These are phyloP conservation scores for Erpornis zantholeuca DNA, from an alignment of 2,113 vertebrate species.

Conservation along the genomic window DNA sequence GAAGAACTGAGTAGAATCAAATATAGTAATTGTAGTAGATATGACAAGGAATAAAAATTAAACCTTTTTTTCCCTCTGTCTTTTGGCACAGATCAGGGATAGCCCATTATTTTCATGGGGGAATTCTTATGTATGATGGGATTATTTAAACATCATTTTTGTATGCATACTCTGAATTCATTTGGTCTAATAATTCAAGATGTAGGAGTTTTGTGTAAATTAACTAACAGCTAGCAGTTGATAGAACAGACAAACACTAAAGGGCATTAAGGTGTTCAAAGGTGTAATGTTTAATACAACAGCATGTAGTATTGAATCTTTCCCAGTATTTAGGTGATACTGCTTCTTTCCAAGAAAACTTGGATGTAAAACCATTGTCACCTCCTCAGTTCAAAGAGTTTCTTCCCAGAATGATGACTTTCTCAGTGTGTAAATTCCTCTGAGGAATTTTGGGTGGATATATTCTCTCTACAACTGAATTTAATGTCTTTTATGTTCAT, in stretches of 20 bases:
- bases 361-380: background rate
- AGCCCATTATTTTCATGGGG: accelerated
- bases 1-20: background rate
- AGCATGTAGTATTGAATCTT: background rate
- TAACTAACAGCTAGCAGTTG: background rate
- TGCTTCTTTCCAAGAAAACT: background rate
- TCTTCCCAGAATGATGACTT: background rate
- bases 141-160: background rate
- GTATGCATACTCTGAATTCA: background rate
- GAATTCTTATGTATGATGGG: background rate
- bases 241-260: background rate
- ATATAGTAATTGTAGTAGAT: background rate
- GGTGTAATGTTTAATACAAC: background rate
- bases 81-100: background rate
- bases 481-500: conserved; percentile 16
- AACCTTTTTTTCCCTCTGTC: background rate
- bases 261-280: background rate
- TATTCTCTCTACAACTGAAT: background rate
- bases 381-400: background rate
- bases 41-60: accelerated
- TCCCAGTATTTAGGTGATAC: background rate
- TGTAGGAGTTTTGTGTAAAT: background rate
- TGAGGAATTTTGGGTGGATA: background rate
- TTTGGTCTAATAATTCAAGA: background rate
- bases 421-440: background rate